A percentile compares a stretch with the other conserved stretches of the same genome.
Conservation (phyloP, 2,888 invertebrate species). For the Julus scanicus region DNA sequence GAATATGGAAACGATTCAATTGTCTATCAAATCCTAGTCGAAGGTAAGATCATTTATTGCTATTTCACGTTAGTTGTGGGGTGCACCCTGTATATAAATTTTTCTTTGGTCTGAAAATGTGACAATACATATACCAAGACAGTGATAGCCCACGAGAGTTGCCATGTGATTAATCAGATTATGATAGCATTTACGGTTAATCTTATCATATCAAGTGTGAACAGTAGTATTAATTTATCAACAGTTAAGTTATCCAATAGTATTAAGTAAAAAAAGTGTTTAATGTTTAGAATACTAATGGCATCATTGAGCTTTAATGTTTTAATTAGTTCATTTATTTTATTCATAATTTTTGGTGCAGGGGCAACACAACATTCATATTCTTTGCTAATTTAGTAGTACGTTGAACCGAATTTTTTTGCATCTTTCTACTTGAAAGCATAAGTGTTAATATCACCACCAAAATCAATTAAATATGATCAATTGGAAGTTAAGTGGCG, state of each 20-base stretch:
- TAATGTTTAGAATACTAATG: no score
- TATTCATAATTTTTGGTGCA: no score
- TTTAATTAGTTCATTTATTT: no score
- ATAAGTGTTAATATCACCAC: conserved; percentile 10
- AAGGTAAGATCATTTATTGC: conserved; percentile 45
- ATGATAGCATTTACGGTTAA: no score
- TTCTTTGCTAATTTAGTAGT: neutral
- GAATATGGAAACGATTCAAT: conserved; percentile 42
- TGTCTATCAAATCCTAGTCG: conserved; percentile 50
- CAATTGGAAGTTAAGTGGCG: conserved; percentile 36
- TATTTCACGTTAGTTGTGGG: neutral
- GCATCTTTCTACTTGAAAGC: neutral
- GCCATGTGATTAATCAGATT: no score
- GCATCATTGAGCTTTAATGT: no score
- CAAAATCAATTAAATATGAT: conserved; percentile 19
- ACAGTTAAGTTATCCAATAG: no score
- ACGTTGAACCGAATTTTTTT: neutral
- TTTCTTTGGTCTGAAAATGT: neutral
- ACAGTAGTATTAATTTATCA: no score
- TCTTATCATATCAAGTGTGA: no score
- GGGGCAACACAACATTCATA: neutral
- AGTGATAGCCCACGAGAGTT: no score
- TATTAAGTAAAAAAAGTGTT: no score
- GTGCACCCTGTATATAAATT: neutral
- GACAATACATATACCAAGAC: no score